Conservation (phyloP, 2,113 vertebrate species). For the Pedionomus torquatus region DNA sequence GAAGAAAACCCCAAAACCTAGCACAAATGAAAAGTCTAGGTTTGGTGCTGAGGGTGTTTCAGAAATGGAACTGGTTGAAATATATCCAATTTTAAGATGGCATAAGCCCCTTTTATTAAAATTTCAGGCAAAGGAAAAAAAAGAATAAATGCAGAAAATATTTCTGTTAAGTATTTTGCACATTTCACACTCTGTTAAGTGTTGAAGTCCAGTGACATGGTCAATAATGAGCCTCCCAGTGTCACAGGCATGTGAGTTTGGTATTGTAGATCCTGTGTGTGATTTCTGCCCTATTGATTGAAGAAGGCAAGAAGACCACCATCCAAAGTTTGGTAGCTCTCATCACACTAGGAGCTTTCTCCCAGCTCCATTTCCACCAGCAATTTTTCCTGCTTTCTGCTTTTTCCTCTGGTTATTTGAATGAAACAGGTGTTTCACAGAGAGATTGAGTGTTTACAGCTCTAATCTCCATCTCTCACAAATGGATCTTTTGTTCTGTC, state of each 20-base stretch:
- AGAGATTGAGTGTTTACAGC: constrained; percentile 29
- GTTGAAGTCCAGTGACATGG: background rate
- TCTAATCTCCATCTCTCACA: constrained; percentile 67
- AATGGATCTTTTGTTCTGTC: constrained; percentile 69
- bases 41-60: background rate
- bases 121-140: background rate
- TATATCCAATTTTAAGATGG: background rate
- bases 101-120: background rate
- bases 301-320: background rate
- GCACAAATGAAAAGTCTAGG: background rate
- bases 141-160: background rate
- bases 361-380: constrained; percentile 18
- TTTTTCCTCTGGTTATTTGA: constrained; percentile 35
- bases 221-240: background rate
- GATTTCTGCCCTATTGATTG: background rate
- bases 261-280: background rate
- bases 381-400: constrained; percentile 36
- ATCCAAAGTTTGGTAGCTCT: background rate
- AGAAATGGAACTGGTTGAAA: background rate
- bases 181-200: background rate
- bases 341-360: background rate
- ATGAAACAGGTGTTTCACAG: constrained; percentile 67
- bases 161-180: background rate
- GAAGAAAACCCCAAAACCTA: background rate
- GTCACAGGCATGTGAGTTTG: background rate